Base-by-base conservation (phyloP, 2,888 invertebrate genomes). In the Caenorhabditis sp. region DNA sequence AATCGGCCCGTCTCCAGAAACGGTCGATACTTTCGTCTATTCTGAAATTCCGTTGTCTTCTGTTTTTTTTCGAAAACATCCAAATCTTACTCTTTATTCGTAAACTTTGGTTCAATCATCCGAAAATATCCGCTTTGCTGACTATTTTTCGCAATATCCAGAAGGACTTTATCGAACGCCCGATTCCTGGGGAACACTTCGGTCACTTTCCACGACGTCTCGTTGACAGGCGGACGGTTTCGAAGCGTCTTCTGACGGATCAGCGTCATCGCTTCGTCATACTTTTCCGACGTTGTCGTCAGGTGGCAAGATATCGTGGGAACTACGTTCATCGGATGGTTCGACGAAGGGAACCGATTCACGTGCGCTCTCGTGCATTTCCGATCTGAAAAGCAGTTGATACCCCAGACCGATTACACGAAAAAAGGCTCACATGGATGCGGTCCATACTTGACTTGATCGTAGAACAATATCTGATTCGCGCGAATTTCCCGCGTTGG, bases 1-100 rank as follows among this genome's bases (percentile, higher is more conserved):
- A 84, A 59, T 84, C 84, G 0, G 75, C 79, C 7, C 83, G 63
- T 50, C 84, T 52, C 84, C 84, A 84, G 15, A 37, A 58, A 3
- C 78, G 55, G 39, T 78, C 72, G 0, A 61, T 30, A 15, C 15
- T 56, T 17, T 76, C 76, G 17, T 76, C 70, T 7, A 61, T 3
- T 48, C 76, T 76, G 22, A 15, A n/a, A n/a, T n/a, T n/a, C n/a
- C n/a, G n/a, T n/a, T n/a, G n/a, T n/a, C n/a, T n/a, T n/a, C n/a
- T n/a, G n/a, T n/a, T n/a, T n/a, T n/a, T 32, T 8, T 39, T 5
- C 17, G 17, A n/a, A 11, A 5, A 43, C 6, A 24, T 15, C 15
- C 22, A 30, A 15, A 22, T 55, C 68, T 20, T 11, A 76, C 63
- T 52, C 61, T 45, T 46, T 52, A 20, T 63, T 53, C 1, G 46